Percentiles rank a stretch among this genome's conserved stretches.
These are phyloP conservation scores for Philaethria dido DNA, from an alignment of 2,888 invertebrate species.

Conservation along the genomic window DNA sequence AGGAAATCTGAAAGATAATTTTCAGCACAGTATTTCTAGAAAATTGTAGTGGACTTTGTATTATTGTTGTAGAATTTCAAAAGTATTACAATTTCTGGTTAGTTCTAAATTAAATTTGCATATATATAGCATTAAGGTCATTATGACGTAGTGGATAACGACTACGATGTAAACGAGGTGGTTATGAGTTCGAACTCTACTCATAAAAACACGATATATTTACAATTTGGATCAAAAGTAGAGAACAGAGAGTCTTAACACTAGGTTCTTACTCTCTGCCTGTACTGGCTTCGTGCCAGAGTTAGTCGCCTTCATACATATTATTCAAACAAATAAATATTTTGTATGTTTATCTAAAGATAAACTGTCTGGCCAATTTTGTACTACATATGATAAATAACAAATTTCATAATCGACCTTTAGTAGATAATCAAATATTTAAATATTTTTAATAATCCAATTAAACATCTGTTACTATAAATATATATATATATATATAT, in stretches of 20 bases:
- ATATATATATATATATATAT: too few relatives aligned
- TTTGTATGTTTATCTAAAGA: neutral
- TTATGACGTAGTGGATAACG: neutral
- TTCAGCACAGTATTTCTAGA: slow-evolving; percentile 5
- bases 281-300: too few relatives aligned
- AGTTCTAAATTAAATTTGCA: neutral
- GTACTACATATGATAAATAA: neutral
- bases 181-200: too few relatives aligned
- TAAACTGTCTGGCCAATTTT: neutral
- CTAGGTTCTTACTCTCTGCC: neutral
- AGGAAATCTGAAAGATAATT: slow-evolving; percentile 12
- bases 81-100: neutral
- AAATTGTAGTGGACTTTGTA: neutral
- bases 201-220: too few relatives aligned
- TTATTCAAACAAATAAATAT: too few relatives aligned
- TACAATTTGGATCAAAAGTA: too few relatives aligned
- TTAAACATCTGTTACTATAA: neutral
- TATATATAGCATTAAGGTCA: neutral
- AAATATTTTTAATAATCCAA: neutral
- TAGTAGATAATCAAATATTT: neutral
- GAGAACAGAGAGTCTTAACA: neutral
- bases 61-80: neutral
- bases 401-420: neutral
- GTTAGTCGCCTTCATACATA: too few relatives aligned
- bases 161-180: too few relatives aligned